Conservation (phyloP, 2,888 invertebrate species). For the Mesorhabditis sp. region DNA sequence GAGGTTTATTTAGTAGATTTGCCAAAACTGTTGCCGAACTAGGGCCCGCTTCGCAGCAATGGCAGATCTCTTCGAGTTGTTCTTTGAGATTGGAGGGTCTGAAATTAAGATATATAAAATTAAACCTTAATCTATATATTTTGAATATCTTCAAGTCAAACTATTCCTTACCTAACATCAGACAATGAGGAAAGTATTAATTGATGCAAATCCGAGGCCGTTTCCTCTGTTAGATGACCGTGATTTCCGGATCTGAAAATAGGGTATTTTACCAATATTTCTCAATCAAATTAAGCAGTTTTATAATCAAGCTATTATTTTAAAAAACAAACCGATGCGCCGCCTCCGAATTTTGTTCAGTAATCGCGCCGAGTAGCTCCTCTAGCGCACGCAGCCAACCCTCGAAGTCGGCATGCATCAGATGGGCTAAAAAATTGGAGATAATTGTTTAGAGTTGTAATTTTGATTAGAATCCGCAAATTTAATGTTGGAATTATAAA, state of each 20-base stretch:
- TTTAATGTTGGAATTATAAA: too few species aligned
- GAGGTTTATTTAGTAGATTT: not conserved
- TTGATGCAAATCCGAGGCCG: not conserved
- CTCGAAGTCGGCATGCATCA: not conserved
- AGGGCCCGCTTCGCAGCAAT: slow-evolving; percentile 3
- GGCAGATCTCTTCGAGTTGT: not conserved
- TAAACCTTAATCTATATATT: too few species aligned
- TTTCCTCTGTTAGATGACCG: not conserved
- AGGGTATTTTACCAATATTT: not conserved
- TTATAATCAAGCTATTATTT: too few species aligned
- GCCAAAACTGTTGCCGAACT: not conserved
- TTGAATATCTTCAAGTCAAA: not conserved
- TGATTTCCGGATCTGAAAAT: not conserved
- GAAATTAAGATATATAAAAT: too few species aligned
- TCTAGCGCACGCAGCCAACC: not conserved
- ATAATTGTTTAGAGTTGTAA: too few species aligned
- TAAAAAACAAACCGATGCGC: not conserved
- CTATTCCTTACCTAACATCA: not conserved
- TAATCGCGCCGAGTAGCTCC: not conserved
- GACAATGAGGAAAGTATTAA: not conserved
- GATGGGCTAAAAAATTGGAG: too few species aligned
- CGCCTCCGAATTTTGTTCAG: not conserved
- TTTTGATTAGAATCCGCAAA: too few species aligned
- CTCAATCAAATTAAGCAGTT: too few species aligned
- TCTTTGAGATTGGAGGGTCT: not conserved